Base-by-base conservation (phyloP, 2,888 invertebrate genomes). In the Cerastis rubricosa region DNA sequence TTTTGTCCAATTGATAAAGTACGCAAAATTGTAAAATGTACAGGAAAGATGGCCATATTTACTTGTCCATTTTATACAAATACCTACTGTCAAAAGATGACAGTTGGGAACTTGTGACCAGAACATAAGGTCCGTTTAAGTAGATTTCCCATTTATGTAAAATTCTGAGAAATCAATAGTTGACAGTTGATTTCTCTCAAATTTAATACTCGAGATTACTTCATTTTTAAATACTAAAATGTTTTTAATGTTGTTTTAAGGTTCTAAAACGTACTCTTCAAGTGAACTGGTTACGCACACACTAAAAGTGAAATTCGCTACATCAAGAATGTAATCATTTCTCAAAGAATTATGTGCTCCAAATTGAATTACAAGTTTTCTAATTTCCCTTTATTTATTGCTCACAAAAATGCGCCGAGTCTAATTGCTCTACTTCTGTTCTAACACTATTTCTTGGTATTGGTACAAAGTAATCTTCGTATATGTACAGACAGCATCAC, bases 371-470 rank as follows among this genome's bases (percentile, higher is more conserved):
- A 59, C 57, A 57, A 59, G n/a, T 29, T 71, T 43, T 71, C 17
- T 54, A 72, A 7, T 74, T 74, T 74, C 22, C 59, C 40, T 76
- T 51, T 29, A 76, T 45, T 76, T 63, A 74, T 43, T 17, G 47
- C 40, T 76, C n/a, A 49, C 1, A 54, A 29, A 51, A 19, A 73
- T 43, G 43, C 29, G 12, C n/a, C n/a, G 29, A n/a, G 29, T 45
- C 47, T 61, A 17, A 59, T 69, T 29, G 69, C 68, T 69, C 68
- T 17, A 68, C 25, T 69, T 17, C 17, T 17, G 14, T 35, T 35
- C 4, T 5, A 35, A 43, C 35, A 35, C 35, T 35, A 1, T 35
- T 35, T 2, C 35, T 35, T 35, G 35, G 0, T 19, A 40, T 29
- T 29, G 29, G 7, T 29, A 29, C n/a, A 59, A 29, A 57, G 12